Evolutionary conservation across 1,140 invertebrate species (phyloP), one percentile per base, ranked within the genome.

Genomic region (Heliconius eleuchia): DNA sequence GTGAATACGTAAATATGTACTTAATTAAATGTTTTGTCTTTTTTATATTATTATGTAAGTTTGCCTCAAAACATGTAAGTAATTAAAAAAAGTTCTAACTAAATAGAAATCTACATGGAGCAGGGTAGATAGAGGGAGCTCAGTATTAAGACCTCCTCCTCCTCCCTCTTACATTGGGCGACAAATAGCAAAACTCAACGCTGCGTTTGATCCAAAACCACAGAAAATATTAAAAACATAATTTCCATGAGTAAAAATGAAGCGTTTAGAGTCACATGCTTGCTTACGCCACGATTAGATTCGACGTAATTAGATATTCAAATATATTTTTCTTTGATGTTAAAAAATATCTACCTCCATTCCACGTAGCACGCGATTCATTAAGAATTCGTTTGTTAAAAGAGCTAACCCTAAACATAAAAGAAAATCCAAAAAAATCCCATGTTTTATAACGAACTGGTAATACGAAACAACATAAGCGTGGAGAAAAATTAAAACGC

Each of bases 371-470:
- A 74, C 80, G 81, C 72, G 84, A 82, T 86, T 86, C 86, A 89
- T 89, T 89, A 87, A 85, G 81, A 87, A 87, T 88, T 90, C 85
- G 85, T 89, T 86, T 84, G 81, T 86, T 82, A 83, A 84, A 84
- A 82, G 84, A 87, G 83, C 83, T 78, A 84, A 84, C 80, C 79
- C 86, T 86, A 84, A 86, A 87, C 85, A 87, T 87, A 87, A 88
- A 88, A 85, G 76, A 79, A 83, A 86, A 87, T 81, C 71, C 73
- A 39, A 77, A 83, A 77, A 83, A 86, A 87, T 83, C 78, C 83
- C 84, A 87, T 89, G 86, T 88, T 90, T 90, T 86, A 91, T 88
- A 91, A 90, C 87, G 87, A 87, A 88, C 78, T 83, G 83, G 85
- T 88, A 91, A 88, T 86, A 85, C 84, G 80, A 66, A 81, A 78